phyloP scores from a whole-genome alignment of 1,140 invertebrate genomes.

The Panagrolaimus sp. region DNA sequence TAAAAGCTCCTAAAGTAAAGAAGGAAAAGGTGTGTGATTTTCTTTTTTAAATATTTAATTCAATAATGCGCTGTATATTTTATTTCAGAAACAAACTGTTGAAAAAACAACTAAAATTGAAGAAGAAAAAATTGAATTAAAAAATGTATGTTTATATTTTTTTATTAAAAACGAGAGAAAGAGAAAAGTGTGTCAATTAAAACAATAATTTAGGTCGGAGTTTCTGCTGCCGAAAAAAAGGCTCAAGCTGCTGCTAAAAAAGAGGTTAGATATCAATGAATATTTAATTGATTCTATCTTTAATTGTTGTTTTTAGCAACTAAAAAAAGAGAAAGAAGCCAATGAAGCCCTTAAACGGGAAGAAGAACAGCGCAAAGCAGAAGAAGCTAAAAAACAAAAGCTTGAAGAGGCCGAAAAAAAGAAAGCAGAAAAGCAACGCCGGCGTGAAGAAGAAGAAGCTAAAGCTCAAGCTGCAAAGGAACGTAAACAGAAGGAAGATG shows the following conservation, averaged over 20 bases:
- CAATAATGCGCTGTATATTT: too few relatives aligned
- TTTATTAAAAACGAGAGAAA: background rate
- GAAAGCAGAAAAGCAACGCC: background rate
- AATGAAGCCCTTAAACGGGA: constrained; percentile 8
- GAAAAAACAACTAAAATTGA: background rate
- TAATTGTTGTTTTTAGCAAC: background rate
- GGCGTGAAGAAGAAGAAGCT: constrained; percentile 1
- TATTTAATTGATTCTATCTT: too few relatives aligned
- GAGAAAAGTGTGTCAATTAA: background rate
- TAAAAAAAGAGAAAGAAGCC: background rate
- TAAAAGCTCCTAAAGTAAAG: background rate
- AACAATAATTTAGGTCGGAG: background rate
- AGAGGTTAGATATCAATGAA: background rate
- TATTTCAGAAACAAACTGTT: background rate
- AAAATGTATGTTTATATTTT: constrained; percentile 11
- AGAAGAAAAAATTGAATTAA: background rate
- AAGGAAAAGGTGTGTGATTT: too few relatives aligned
- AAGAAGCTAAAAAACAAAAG: background rate
- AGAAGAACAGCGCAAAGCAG: background rate
- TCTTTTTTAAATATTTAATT: too few relatives aligned
- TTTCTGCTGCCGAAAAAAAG: background rate
- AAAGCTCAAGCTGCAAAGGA: constrained; percentile 6
- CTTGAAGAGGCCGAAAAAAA: constrained; percentile 4
- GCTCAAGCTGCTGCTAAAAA: constrained; percentile 5
- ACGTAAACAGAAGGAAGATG: background rate